Evolutionary conservation across 2,113 vertebrate genomes (phyloP), one percentile per base, ranked within the genome.

Genomic region (Bungarus multicinctus): DNA sequence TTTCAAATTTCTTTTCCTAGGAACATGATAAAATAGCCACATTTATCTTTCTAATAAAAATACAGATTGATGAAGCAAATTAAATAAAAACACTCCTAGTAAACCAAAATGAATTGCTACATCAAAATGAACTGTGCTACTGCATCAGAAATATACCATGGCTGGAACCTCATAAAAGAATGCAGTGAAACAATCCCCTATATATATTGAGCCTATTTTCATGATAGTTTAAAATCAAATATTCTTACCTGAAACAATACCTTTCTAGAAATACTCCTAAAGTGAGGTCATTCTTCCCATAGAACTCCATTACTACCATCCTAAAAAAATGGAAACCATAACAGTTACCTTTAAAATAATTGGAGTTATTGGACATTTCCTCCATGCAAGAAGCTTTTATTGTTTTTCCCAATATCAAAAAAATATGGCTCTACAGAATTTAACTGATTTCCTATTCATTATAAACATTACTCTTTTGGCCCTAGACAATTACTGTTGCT

Each of bases 261-360:
- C 99, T 97, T 96, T 99, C 99, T 96, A 99, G 96, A 97, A 99
- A 99, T 69, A 99, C 98, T 5, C 99, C 99, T 34, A 99, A 97
- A 7, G 99, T 99, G 90, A 99, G 97, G 95, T 99, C 99, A 93
- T 99, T 99, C 98, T 99, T 99, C 14, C 99, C 99, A 93, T 99
- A 99, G 96, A 99, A 99, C 93, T 99, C 99, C 99, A 99, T 99
- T 1, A 99, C 99, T 93, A 99, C 99, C 93, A 99, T 99, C 99
- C 99, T 99, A 97, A 96, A 94, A 92, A 89, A 96, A 57, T 94
- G 30, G 88, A 57, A 58, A 54, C 18, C 20, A 87, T 50, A 45
- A 86, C 74, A 57, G 85, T 90, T 25, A 34, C 39, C 45, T 52
- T 7, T 92, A 39, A 50, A 47, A 58, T 69, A 30, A 8, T 54